These are phyloP conservation scores for Uromys caudimaculatus DNA, from an alignment of 2,797 vertebrate genomes.

Conservation along the genomic window DNA sequence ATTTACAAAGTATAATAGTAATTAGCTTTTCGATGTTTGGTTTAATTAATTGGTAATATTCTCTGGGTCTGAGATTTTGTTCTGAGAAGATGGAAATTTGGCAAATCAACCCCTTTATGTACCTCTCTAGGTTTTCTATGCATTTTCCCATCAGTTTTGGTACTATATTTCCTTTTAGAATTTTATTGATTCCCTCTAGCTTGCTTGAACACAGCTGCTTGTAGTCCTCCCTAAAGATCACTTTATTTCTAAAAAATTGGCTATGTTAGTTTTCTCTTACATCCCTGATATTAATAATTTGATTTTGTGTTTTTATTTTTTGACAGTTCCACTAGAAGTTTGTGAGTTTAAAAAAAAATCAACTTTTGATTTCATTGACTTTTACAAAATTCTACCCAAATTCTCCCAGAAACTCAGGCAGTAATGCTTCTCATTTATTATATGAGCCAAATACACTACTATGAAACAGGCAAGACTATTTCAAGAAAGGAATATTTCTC, in stretches of 20 bases:
- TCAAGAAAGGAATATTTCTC: background rate
- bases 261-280: background rate
- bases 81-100: slow-evolving; percentile 26
- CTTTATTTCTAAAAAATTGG: slow-evolving; percentile 10
- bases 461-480: slow-evolving; percentile 8
- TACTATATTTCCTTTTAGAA: background rate
- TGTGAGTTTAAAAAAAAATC: background rate
- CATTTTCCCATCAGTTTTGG: background rate
- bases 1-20: background rate
- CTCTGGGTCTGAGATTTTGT: background rate
- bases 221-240: background rate
- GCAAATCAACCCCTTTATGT: background rate
- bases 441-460: background rate
- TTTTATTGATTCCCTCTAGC: background rate
- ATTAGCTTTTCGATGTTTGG: background rate
- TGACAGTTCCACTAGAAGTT: background rate
- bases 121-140: background rate
- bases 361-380: background rate
- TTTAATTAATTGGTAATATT: background rate
- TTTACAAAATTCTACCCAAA: background rate
- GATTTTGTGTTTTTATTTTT: background rate
- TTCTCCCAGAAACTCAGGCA: background rate
- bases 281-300: background rate
- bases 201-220: background rate
- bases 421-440: background rate